Base-by-base conservation (phyloP, 2,797 vertebrate species). In the Sebastes variabilis region DNA sequence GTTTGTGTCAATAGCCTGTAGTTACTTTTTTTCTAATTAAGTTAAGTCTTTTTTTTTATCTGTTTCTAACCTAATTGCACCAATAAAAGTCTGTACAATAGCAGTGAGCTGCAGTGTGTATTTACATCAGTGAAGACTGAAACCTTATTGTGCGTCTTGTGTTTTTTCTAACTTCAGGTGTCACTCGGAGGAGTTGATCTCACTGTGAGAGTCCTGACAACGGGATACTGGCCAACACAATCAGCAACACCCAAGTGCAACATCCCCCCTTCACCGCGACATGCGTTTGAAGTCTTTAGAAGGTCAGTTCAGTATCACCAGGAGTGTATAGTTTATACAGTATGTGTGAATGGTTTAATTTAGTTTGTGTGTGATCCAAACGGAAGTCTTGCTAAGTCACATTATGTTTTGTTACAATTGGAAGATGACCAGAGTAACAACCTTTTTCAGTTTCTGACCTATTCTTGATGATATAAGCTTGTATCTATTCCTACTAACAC, bases 161-260 rank as follows among this genome's bases (percentile, higher is more conserved):
- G 2, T 61, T 5, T 67, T 75, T 64, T 66, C 27, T 49, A 42
- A 60, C 42, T 66, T 6, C 75, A 99, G 99, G 97, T 97, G 34
- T 98, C 98, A 79, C 96, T 99, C 90, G 97, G 97, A 84, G 98
- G 99, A 61, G 99, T 99, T 79, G 99, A 99, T 95, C 97, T 99
- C 84, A 99, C 97, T 29, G 98, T 99, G 75, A 96, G 99, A 90
- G 98, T 99, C 83, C 95, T 99, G 90, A 99, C 99, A 22, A 99
- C 99, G 61, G 98, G 99, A 74, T 99, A 99, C 91, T 99, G 99
- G 99, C 99, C 99, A 77, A 99, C 98, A 75, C 99, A 99, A 92
- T 99, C 98, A 82, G 98, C 99, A 91, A 99, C 99, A 92, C 99
- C 98, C 94, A 99, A 99, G 94, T 99, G 99, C 93, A 99, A 97